Base-by-base conservation (phyloP, 2,888 invertebrate species). In the Eupithecia exiguata region DNA sequence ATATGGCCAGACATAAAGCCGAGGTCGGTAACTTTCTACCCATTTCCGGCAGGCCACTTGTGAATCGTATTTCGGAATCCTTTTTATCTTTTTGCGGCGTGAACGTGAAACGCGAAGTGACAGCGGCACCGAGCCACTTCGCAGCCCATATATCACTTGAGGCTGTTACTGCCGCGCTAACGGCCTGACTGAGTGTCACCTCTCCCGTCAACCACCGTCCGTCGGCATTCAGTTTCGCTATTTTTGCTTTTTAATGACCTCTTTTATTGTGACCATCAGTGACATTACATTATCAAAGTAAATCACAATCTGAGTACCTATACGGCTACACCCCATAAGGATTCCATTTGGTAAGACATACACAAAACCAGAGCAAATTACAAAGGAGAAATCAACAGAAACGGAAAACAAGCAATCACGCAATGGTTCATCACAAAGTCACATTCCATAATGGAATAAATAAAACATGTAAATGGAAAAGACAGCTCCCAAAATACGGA, bases 31-130 rank as follows among this genome's bases (percentile, higher is more conserved):
- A 91, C 92, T 91, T 92, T 91, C 91, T 91, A 90, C 90, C 92
- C 91, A 92, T 93, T 93, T 92, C 92, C 91, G 90, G 89, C 91
- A 92, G 92, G 86, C 93, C 92, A 93, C 93, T 94, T 92, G 91
- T 92, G 92, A 93, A 92, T 93, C 92, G 92, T 90, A 93, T 93
- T 93, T 93, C 89, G 89, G 89, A 88, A 89, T 92, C 90, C 90
- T 92, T 94, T 94, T 94, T 93, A 92, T 93, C 91, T 93, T 93
- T 93, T 94, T 93, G 91, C 88, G 88, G 86, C 84, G 90, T 87
- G 88, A 87, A 86, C 87, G 88, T 84, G 88, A 88, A 87, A 88
- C 88, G 89, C 89, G 89, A 92, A 91, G 92, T 93, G 93, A 93
- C 93, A 92, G 91, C 88, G 91, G 89, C 92, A 90, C 90, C 87